A percentile compares a stretch with the other conserved stretches of the same genome.
phyloP scores from a whole-genome alignment of 2,113 vertebrate species.

The Anthoscopus minutus region DNA sequence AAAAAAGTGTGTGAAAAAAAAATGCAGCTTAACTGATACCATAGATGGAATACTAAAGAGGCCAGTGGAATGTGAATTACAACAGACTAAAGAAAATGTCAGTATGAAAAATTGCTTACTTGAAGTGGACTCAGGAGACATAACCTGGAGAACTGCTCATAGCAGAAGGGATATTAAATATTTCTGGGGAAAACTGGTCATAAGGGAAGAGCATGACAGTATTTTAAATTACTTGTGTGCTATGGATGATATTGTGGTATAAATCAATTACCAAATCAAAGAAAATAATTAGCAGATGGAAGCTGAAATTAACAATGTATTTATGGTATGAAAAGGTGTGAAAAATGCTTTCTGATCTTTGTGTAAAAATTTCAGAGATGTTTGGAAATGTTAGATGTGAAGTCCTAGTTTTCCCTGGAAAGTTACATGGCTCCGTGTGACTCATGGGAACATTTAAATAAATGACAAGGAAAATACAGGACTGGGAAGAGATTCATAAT shows the following conservation, averaged over 20 bases:
- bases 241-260: background rate
- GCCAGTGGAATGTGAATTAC: background rate
- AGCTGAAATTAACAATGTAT: background rate
- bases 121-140: background rate
- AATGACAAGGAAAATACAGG: background rate
- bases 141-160: background rate
- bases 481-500: background rate
- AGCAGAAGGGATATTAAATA: background rate
- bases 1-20: background rate
- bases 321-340: background rate
- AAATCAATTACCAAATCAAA: background rate
- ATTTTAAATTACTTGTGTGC: background rate
- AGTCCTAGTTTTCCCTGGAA: background rate
- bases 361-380: background rate
- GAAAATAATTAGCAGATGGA: background rate
- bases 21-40: background rate
- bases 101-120: background rate
- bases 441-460: background rate
- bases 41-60: background rate
- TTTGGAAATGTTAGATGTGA: background rate
- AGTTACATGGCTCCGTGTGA: background rate
- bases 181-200: background rate
- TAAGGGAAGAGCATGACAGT: background rate
- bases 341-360: background rate
- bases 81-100: background rate